A percentile compares a stretch with the other conserved stretches of the same genome.
Evolutionary conservation across 2,797 vertebrate species (phyloP).

Genomic region (Hephaestus fuliginosus): DNA sequence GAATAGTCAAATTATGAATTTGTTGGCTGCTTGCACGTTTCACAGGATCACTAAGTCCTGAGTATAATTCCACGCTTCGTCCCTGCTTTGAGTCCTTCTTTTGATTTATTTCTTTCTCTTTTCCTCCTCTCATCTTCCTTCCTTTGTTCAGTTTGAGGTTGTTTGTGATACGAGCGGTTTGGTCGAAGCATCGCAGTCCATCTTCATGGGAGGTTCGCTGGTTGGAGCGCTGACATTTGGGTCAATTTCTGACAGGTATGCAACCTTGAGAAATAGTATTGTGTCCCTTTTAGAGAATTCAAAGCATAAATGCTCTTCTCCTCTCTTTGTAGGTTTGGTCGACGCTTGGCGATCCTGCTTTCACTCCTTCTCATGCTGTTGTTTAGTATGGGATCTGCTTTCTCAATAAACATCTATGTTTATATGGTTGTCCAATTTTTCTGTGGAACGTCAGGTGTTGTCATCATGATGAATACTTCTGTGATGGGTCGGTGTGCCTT

Average conservation of each 20-base stretch:
- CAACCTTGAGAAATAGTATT: not conserved
- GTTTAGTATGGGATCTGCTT: constrained; percentile 83
- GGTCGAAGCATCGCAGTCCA: constrained; percentile 86
- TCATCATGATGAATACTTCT: not conserved
- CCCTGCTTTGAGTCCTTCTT: too few species aligned
- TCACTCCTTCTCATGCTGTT: constrained; percentile 83
- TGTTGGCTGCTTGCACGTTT: too few species aligned
- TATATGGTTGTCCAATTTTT: constrained; percentile 88
- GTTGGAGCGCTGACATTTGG: constrained; percentile 87
- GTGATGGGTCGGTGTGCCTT: constrained; percentile 83
- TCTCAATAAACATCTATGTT: constrained; percentile 88
- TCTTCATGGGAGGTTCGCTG: constrained; percentile 91
- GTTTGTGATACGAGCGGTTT: constrained; percentile 87
- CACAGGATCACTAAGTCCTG: too few species aligned
- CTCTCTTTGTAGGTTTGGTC: constrained; percentile 87
- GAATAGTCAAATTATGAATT: too few species aligned
- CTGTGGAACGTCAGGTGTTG: constrained; percentile 66
- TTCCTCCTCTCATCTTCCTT: not conserved
- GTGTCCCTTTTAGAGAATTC: too few species aligned
- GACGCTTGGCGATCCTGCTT: constrained; percentile 85
- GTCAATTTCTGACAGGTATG: constrained; percentile 91
- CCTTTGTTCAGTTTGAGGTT: constrained; percentile 86
- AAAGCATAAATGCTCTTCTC: not conserved
- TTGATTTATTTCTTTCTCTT: not conserved
- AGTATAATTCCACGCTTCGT: too few species aligned